Base-by-base conservation (phyloP, 1,140 invertebrate genomes). In the Magallana gigas region DNA sequence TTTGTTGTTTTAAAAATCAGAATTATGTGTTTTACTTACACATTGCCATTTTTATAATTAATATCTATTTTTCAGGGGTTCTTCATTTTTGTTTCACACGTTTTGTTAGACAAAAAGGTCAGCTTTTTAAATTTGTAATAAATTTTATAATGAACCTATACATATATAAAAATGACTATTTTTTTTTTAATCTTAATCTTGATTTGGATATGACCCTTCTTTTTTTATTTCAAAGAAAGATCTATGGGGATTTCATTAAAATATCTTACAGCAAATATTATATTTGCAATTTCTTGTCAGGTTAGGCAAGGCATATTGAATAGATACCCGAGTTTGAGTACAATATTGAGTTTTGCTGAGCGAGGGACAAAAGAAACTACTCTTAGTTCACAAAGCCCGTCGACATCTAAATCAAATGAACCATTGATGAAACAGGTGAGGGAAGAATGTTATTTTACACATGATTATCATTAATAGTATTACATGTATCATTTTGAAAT, bases 41-140 rank as follows among this genome's bases (percentile, higher is more conserved):
- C 8, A 81, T 36, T 6, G 29, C 6, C 1, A 56, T 16, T 23
- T 29, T 12, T 48, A 23, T 23, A 8, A 12, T 14, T 2, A 23
- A 16, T 81, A 9, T 48, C 23, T 23, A 23, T 29, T 18, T 57
- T 83, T 29, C 81, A 83, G 81, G 81, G 81, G 11, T 83, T 83
- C 0, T 58, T 83, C 81, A 83, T 83, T 57, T 83, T 83, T 57
- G 48, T 83, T 58, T 57, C 57, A 16, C 81, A 83, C 16, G 48
- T 57, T 18, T 2, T 83, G 3, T 57, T 83, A 14, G 57, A 83
- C 48, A 57, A 83, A 57, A 83, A 83, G 48, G 81, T 48, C 2
- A 48, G 36, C 36, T 48, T 48, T 48, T 48, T 1, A 48, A 48
- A 48, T 48, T 5, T 48, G 36, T 48, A 48, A 48, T 48, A 48